These are phyloP conservation scores for Fistularia tabacaria DNA, from an alignment of 2,797 vertebrate species.

Conservation along the genomic window DNA sequence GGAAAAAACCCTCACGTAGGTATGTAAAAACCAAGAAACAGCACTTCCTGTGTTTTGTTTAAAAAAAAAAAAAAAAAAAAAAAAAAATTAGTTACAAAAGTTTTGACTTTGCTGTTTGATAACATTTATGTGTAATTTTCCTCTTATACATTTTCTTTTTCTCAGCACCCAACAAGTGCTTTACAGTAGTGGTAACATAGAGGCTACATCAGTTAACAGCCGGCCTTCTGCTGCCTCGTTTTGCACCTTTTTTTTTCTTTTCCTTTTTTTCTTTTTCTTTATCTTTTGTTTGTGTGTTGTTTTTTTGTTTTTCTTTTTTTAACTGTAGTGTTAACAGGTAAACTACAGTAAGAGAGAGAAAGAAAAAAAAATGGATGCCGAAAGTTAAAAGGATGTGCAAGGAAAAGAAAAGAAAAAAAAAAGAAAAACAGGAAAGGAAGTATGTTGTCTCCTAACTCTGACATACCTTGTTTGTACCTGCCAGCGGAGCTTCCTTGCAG, in stretches of 20 bases:
- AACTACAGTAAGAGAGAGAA: constrained; percentile 45
- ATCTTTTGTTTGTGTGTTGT: too few relatives aligned
- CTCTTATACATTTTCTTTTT: constrained; percentile 86
- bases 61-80: constrained; percentile 15
- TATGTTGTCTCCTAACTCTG: constrained; percentile 99
- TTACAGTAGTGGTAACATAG: constrained; percentile 93
- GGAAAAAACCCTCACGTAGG: constrained; percentile 82
- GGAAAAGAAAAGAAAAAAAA: constrained; percentile 57
- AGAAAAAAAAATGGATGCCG: not conserved
- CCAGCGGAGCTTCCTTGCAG: constrained; percentile 99
- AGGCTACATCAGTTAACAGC: constrained; percentile 89
- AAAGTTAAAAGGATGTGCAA: constrained; percentile 90
- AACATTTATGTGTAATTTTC: constrained; percentile 81
- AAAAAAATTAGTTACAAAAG: constrained; percentile 57
- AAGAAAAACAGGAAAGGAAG: constrained; percentile 73
- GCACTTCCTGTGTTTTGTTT: constrained; percentile 19
- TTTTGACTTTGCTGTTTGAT: constrained; percentile 77
- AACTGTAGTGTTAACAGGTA: constrained; percentile 99
- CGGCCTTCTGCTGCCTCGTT: constrained; percentile 88
- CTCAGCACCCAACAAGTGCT: constrained; percentile 97
- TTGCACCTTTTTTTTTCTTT: constrained; percentile 83
- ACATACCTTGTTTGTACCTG: constrained; percentile 99
- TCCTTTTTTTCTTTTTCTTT: constrained; percentile 33
- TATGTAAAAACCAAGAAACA: constrained; percentile 71
- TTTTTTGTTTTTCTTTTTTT: constrained; percentile 50